Base-by-base conservation (phyloP, 2,888 invertebrate species). In the Papilio protenor region DNA sequence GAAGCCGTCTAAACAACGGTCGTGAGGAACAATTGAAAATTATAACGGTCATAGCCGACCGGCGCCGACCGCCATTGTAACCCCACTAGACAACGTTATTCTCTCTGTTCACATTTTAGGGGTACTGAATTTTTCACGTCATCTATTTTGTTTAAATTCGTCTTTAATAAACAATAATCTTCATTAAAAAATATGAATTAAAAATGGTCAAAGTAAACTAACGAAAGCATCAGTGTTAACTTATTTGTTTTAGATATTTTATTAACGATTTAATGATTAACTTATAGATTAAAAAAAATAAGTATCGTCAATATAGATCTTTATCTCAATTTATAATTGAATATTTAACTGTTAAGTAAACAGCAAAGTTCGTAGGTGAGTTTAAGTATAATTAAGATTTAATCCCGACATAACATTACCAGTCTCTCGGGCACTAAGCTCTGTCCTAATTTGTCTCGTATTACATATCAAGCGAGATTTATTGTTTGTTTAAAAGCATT, bases 401-500 rank as follows among this genome's bases (percentile, higher is more conserved):
- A 61, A 64, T 64, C 33, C 21, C 33, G 18, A 33, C 4, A 18
- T 33, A 64, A 64, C 16, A 64, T 64, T 33, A 64, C 10, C 10
- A 18, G 27, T 64, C 14, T 52, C 55, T n/a, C 55, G 55, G 6
- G n/a, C 55, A 64, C 64, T 64, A 64, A 64, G 33, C 27, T 27
- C 16, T 18, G 64, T 64, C 64, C 64, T 14, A 61, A 61, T 27
- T 64, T 64, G 64, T 64, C 64, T 64, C 18, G 64, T 33, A 33
- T 2, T 33, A 64, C 27, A 61, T 27, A 27, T 64, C 33, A 33
- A 64, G 64, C 33, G 27, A 33, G 64, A 64, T 64, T 64, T 64
- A 64, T 64, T 10, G 64, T 64, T 61, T 27, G 27, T 64, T 64
- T 64, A 33, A 64, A 64, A 64, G 64, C 64, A 23, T 33, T 64